These are phyloP conservation scores for Felis catus DNA, from an alignment of 2,113 vertebrate species.

Conservation along the genomic window F.catus_Fca126_mat1.0 CM031419.1:13204001-13204500, in stretches of 20 bases:
- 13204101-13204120: not conserved
- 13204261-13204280: not conserved
- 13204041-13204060: not conserved
- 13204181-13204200: not conserved
- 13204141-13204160: not conserved
- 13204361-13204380: not conserved
- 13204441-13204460: not conserved
- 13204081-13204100: not conserved
- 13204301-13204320: not conserved
- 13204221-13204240: not conserved
- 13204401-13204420: not conserved
- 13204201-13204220: not conserved
- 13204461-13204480: accelerated
- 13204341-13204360: accelerated
- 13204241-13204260: not conserved
- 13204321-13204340: accelerated
- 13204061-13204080: not conserved
- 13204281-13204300: not conserved
- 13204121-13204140: not conserved
- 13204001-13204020: not conserved
- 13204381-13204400: not conserved
- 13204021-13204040: not conserved
- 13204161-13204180: accelerated
- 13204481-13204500: accelerated
- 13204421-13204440: not conserved